Percentiles rank a stretch among this genome's conserved stretches.
These are phyloP conservation scores for Macrobrachium nipponense DNA, from an alignment of 1,140 invertebrate genomes.

Conservation along the genomic window DNA sequence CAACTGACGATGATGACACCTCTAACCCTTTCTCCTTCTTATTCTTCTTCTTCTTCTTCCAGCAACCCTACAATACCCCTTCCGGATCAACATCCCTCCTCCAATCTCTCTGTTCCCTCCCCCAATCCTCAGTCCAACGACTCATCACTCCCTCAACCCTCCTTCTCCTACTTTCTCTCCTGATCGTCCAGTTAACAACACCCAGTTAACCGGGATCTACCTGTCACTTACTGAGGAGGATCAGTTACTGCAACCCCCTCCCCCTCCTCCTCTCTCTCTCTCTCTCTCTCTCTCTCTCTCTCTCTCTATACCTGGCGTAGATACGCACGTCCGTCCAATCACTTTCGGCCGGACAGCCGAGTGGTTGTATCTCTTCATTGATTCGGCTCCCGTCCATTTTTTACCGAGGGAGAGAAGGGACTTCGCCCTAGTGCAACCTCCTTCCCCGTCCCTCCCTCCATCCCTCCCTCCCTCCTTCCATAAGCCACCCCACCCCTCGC, in stretches of 20 bases:
- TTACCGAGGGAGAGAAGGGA: too few relatives aligned
- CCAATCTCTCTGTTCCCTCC: background rate
- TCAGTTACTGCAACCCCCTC: too few relatives aligned
- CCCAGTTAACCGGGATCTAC: background rate
- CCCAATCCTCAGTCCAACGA: background rate
- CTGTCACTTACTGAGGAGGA: background rate
- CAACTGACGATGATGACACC: background rate
- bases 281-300: background rate
- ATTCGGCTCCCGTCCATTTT: too few relatives aligned
- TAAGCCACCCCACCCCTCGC: too few relatives aligned
- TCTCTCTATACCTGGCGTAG: background rate
- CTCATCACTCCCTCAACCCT: background rate
- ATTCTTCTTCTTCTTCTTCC: background rate
- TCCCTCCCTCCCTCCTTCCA: background rate
- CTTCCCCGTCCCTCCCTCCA: background rate
- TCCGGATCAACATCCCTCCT: background rate
- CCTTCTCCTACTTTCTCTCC: background rate
- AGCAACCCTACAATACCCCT: background rate
- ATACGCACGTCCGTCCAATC: too few relatives aligned
- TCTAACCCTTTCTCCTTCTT: background rate
- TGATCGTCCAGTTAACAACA: background rate
- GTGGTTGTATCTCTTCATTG: too few relatives aligned
- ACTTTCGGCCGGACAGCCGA: too few relatives aligned
- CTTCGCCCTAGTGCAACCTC: too few relatives aligned
- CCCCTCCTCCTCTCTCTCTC: background rate